Base-by-base conservation (phyloP, 2,113 vertebrate genomes). In the Charina bottae region DNA sequence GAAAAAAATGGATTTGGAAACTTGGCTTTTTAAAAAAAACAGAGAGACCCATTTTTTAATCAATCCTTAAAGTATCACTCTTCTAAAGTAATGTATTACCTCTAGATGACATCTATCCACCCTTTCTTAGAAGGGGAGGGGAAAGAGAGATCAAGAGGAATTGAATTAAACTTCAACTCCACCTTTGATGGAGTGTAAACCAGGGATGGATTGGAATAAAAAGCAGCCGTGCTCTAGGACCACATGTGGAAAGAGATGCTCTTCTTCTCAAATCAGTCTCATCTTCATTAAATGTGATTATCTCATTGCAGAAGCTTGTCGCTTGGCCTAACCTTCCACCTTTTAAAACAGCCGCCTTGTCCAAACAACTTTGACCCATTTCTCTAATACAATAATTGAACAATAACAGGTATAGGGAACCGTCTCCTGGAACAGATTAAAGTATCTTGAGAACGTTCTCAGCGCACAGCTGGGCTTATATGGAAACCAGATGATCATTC, bases 401-500 rank as follows among this genome's bases (percentile, higher is more conserved):
- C 89, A 95, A 95, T 8, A 93, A 90, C 92, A 96, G 92, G 94
- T 95, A 92, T 0, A 0, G 91, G 87, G 49, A 9, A 26, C 5
- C 0, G 49, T 42, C 92, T 93, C 21, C 88, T 94, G 96, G 91
- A 93, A 86, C 0, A 89, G 94, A 95, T 95, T 94, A 96, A 56
- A 55, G 85, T 86, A 93, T 94, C 85, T 90, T 62, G 1, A 87
- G 62, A 93, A 37, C 90, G 91, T 2, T 54, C 62, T 58, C 85
- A 33, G 0, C 62, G 49, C 91, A 59, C 94, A 90, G 96, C 96
- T 95, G 94, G 93, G 94, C 3, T 4, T 87, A 92, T 68, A 94
- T 95, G 93, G 89, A 94, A 94, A 94, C 93, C 97, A 96, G 96
- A 95, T 93, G 96, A 94, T 91, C 78, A 0, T 93, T 94, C 95